These are phyloP conservation scores for Amphimallon solstitiale DNA, from an alignment of 2,888 invertebrate genomes.

Conservation along the genomic window DNA sequence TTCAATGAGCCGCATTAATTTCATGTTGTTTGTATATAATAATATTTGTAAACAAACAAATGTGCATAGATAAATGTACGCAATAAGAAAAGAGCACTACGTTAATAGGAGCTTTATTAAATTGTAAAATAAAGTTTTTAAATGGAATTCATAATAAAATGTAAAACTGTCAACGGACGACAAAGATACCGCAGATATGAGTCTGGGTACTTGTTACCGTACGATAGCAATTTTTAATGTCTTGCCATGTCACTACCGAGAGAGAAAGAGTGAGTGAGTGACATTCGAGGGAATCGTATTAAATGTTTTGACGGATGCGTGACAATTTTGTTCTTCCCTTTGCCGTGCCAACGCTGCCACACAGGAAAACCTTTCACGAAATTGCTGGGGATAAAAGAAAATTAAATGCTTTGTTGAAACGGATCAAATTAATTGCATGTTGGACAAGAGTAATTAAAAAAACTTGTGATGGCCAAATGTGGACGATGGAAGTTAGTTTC, in stretches of 20 bases:
- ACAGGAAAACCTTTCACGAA: not conserved
- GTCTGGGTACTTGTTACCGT: slow-evolving; percentile 8
- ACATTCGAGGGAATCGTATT: slow-evolving; percentile 42
- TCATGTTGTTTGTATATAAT: too few relatives aligned
- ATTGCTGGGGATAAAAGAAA: slow-evolving; percentile 9
- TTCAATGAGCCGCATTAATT: too few relatives aligned
- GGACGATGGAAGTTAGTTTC: too few relatives aligned
- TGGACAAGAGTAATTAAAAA: too few relatives aligned
- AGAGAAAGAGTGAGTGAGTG: too few relatives aligned
- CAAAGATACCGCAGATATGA: not conserved
- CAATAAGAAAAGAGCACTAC: not conserved
- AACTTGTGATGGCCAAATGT: too few relatives aligned
- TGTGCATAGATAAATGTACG: too few relatives aligned
- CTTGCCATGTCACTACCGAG: slow-evolving; percentile 15
- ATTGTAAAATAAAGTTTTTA: slow-evolving; percentile 5
- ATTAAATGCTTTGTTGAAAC: slow-evolving; percentile 2
- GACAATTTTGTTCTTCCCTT: slow-evolving; percentile 37
- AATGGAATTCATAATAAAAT: slow-evolving; percentile 25
- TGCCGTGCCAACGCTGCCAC: not conserved
- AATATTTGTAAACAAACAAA: too few relatives aligned
- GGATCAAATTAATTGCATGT: slow-evolving; percentile 10
- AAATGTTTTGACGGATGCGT: slow-evolving; percentile 47
- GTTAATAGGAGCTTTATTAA: not conserved
- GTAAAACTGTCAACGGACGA: slow-evolving; percentile 10
- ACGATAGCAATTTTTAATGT: slow-evolving; percentile 37